A percentile compares a stretch with the other conserved stretches of the same genome.
phyloP scores from a whole-genome alignment of 1,140 invertebrate species.

The Tetranychus urticae region DNA sequence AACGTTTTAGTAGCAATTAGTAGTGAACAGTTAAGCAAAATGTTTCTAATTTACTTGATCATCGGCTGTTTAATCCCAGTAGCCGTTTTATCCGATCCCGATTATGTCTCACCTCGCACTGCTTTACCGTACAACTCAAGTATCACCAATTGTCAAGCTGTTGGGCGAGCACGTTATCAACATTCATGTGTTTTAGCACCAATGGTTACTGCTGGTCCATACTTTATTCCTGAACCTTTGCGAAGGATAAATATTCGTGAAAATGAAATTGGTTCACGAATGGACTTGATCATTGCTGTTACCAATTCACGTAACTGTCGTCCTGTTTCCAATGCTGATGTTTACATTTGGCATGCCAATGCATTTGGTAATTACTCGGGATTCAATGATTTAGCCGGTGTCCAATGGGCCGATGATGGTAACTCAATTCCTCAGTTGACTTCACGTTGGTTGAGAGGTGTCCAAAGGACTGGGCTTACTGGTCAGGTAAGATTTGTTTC shows the following conservation, averaged over 20 bases:
- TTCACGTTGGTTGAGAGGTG: not conserved
- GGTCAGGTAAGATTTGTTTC: not conserved
- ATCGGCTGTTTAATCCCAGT: too few relatives aligned
- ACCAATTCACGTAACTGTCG: not conserved
- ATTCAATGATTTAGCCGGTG: not conserved
- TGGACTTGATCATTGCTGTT: not conserved
- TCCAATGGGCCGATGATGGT: not conserved
- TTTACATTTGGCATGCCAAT: constrained; percentile 1
- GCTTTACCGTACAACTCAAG: not conserved
- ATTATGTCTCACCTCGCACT: not conserved
- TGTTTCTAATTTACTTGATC: too few relatives aligned
- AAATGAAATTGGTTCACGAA: not conserved
- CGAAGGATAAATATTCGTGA: not conserved
- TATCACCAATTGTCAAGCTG: not conserved
- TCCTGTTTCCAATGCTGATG: not conserved
- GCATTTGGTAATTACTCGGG: not conserved
- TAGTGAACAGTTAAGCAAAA: too few relatives aligned
- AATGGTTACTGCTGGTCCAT: not conserved
- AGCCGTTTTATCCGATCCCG: not conserved
- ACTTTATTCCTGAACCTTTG: not conserved
- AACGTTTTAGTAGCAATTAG: too few relatives aligned
- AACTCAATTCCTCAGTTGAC: too few relatives aligned
- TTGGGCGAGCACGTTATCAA: not conserved
- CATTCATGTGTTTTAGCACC: not conserved
- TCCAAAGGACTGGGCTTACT: not conserved